Percentiles rank a stretch among this genome's conserved stretches.
These are phyloP conservation scores for Catharus bicknelli DNA, from an alignment of 2,113 vertebrate species.

Conservation along the genomic window DNA sequence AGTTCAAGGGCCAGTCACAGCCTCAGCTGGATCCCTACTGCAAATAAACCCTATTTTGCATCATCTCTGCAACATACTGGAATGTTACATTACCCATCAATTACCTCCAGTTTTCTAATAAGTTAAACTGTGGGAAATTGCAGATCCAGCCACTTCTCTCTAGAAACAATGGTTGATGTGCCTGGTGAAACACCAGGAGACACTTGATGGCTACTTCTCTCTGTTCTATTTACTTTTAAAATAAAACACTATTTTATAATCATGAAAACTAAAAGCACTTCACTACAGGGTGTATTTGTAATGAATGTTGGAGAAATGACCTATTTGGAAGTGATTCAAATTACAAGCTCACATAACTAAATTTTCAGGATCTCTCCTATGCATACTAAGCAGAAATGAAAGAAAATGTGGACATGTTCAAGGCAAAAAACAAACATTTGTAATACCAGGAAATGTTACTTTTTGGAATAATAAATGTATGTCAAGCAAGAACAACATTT, in stretches of 20 bases:
- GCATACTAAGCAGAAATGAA: conserved; percentile 37
- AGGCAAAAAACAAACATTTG: conserved; percentile 10
- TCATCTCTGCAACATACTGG: background rate
- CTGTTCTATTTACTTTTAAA: conserved; percentile 6
- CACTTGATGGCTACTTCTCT: background rate
- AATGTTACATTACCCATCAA: background rate
- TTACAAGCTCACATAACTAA: conserved; percentile 45
- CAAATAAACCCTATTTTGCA: background rate
- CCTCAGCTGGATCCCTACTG: background rate
- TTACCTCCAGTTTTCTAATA: conserved; percentile 3
- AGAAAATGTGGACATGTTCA: background rate
- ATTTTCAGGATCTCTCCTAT: conserved; percentile 14
- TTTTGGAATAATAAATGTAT: background rate
- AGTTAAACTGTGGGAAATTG: background rate
- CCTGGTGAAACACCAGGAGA: background rate
- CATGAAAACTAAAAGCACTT: conserved; percentile 17
- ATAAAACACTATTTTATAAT: conserved; percentile 34
- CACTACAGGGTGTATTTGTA: conserved; percentile 16
- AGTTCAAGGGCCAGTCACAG: background rate
- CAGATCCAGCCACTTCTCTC: background rate
- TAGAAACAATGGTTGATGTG: background rate
- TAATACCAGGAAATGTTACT: background rate
- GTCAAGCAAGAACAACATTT: conserved; percentile 25
- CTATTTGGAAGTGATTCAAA: conserved; percentile 42
- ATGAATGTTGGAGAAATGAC: conserved; percentile 28